Conservation (phyloP, 2,113 vertebrate genomes). For the Silurus meridionalis region DNA sequence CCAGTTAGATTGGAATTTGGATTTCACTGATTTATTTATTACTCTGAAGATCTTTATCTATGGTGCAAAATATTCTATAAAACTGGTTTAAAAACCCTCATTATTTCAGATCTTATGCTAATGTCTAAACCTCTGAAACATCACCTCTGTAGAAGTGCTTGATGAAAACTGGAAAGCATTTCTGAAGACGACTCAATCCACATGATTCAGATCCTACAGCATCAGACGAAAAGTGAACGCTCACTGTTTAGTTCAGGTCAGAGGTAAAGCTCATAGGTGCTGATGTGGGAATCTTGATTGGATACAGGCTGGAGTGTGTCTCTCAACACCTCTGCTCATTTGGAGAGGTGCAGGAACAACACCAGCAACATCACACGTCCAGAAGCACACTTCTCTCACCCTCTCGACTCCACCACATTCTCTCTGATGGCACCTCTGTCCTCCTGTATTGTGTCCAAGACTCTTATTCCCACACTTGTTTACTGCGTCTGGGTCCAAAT, state of each 20-base stretch:
- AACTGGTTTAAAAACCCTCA: not conserved
- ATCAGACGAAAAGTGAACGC: not conserved
- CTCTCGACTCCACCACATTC: constrained; percentile 12
- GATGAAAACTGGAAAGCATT: not conserved
- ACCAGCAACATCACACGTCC: constrained; percentile 43
- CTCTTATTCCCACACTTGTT: constrained; percentile 38
- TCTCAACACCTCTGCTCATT: constrained; percentile 37
- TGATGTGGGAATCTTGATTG: constrained; percentile 42
- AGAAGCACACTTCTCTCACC: constrained; percentile 48
- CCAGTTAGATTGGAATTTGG: not conserved
- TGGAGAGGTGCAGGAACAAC: constrained; percentile 43
- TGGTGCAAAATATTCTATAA: not conserved
- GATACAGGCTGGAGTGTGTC: constrained; percentile 21
- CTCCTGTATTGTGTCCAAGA: constrained; percentile 3
- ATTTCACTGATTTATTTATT: not conserved
- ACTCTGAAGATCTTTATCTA: not conserved
- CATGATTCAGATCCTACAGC: not conserved
- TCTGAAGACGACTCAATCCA: not conserved
- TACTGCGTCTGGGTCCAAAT: not conserved
- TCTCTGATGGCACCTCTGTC: constrained; percentile 30
- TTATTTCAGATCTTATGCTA: not conserved
- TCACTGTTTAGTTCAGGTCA: not conserved
- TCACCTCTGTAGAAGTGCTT: not conserved
- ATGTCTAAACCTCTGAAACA: not conserved
- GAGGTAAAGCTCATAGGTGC: constrained; percentile 20